Evolutionary conservation across 2,888 invertebrate species (phyloP), one percentile per base, ranked within the genome.

Genomic region (Andrena chrysosceles): DNA sequence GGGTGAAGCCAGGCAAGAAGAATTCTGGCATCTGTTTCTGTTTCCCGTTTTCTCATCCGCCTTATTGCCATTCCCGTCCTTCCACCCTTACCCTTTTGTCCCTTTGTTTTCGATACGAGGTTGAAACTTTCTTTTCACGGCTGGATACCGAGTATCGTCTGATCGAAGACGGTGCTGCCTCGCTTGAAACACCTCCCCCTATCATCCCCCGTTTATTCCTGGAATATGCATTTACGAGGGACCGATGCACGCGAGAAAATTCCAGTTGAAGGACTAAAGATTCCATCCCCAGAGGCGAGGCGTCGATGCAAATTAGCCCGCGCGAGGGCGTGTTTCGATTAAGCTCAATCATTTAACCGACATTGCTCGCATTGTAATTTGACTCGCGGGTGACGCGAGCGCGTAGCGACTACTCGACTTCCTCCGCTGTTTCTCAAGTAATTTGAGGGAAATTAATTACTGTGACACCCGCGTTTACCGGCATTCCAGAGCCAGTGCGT

Each of bases 31-130:
- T 92, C 92, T 92, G 92, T 89, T 90, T 90, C 90, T 90, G 89
- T 92, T 90, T 91, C 89, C 67, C 88, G 86, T 87, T 92, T 92
- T 92, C 92, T 92, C 91, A 92, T 91, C 90, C 91, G 90, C 90
- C 90, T 92, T 92, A 91, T 91, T 90, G 91, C 87, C 80, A 85
- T 85, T 86, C 80, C 83, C 74, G 67, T 86, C 84, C 84, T 89
- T 77, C 16, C 35, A 33, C n/a, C 13, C 59, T 64, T 26, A 52
- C 16, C 66, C 54, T 64, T 79, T 70, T 79, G 80, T 64, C 42
- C 63, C 68, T 76, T 77, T 78, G 71, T 66, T 77, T 77, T 62
- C 77, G 49, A 66, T 66, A 54, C 80, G 31, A 52, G 66, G 60
- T 66, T 52, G 35, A 78, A 81, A 78, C 48, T 72, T 78, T 79